Conservation (phyloP, 2,888 invertebrate genomes). For the Willowsia nigromaculata region DNA sequence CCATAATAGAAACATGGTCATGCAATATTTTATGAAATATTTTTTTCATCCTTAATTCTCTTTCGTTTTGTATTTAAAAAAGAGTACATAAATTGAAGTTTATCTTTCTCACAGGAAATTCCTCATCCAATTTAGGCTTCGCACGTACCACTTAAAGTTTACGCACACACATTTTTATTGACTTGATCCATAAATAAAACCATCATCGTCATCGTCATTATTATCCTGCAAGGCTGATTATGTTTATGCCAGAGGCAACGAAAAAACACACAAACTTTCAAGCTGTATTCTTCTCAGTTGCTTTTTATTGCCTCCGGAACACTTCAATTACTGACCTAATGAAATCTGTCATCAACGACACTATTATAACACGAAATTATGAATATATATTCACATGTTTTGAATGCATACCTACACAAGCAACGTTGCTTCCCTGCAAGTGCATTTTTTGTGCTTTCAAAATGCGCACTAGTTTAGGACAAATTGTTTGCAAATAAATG, state of each 20-base stretch:
- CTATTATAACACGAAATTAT: background rate
- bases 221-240: slow-evolving; percentile 35
- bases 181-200: slow-evolving; percentile 55
- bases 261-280: slow-evolving; percentile 30
- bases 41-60: slow-evolving; percentile 10
- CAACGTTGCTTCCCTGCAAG: no score
- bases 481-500: no score
- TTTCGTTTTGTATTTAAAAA: slow-evolving; percentile 8
- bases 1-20: slow-evolving; percentile 10
- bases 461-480: no score
- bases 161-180: slow-evolving; percentile 34
- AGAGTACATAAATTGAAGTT: background rate
- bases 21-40: slow-evolving; percentile 33
- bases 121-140: slow-evolving; percentile 57
- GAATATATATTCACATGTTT: background rate
- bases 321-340: slow-evolving; percentile 56
- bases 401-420: background rate
- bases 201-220: slow-evolving; percentile 43
- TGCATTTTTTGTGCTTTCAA: no score
- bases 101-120: slow-evolving; percentile 48
- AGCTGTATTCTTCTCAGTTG: background rate
- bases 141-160: slow-evolving; percentile 54
- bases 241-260: slow-evolving; percentile 34
- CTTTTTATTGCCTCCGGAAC: slow-evolving; percentile 60
- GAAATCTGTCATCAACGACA: slow-evolving; percentile 55